Percentiles rank a stretch among this genome's conserved stretches.
phyloP scores from a whole-genome alignment of 2,113 vertebrate species.

The Grammomys dolichurus region DNA sequence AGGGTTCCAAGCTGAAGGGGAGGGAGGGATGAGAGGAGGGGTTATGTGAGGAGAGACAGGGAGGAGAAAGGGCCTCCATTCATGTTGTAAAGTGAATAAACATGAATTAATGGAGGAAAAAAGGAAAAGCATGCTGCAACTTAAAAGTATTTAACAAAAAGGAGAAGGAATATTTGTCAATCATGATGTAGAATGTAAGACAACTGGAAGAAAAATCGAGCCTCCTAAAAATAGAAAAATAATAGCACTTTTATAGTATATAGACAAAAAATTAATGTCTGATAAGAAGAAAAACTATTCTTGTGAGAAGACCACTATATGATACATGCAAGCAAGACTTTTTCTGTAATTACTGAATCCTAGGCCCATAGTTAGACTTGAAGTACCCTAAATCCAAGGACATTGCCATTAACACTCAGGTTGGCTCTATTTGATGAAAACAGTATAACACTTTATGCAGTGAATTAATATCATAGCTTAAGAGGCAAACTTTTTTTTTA shows the following conservation, averaged over 20 bases:
- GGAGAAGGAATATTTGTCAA: not conserved
- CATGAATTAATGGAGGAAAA: too few species aligned
- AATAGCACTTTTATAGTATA: not conserved
- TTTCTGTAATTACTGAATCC: not conserved
- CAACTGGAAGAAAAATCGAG: not conserved
- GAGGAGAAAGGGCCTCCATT: too few species aligned
- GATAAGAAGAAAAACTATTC: not conserved
- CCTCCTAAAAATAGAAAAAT: not conserved
- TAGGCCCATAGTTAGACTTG: not conserved
- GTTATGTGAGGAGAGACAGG: too few species aligned
- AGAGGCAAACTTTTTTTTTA: not conserved
- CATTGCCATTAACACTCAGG: not conserved
- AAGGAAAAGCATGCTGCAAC: not conserved
- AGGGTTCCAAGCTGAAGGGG: too few species aligned
- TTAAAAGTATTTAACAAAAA: not conserved
- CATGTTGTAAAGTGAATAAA: too few species aligned
- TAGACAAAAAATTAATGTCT: not conserved
- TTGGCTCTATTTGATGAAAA: not conserved
- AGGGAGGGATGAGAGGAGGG: too few species aligned
- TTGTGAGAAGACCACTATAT: not conserved
- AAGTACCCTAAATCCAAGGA: not conserved
- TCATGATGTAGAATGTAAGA: not conserved
- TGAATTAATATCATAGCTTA: constrained; percentile 15
- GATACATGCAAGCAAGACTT: not conserved
- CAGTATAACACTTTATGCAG: not conserved